Conservation (phyloP, 2,797 vertebrate species). For the Alca torda region DNA sequence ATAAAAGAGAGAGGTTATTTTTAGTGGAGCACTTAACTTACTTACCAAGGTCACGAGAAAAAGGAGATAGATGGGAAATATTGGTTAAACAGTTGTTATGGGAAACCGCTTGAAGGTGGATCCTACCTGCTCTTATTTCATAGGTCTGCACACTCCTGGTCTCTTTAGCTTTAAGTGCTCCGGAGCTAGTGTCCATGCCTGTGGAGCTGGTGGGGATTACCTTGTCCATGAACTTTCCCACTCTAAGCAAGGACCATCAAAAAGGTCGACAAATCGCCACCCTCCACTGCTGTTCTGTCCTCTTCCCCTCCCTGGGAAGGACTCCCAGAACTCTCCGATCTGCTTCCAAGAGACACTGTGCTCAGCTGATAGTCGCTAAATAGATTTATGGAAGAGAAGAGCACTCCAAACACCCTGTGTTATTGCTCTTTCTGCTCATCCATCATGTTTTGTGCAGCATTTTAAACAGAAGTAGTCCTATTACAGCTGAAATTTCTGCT, state of each 20-base stretch:
- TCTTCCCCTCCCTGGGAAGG: not conserved
- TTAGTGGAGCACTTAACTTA: not conserved
- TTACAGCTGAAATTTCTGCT: not conserved
- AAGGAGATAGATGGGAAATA: not conserved
- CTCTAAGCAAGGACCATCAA: not conserved
- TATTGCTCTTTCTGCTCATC: not conserved
- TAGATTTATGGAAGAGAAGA: not conserved
- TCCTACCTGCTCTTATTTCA: not conserved
- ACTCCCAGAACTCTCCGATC: not conserved
- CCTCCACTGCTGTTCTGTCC: not conserved
- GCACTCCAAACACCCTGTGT: not conserved
- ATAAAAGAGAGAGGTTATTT: conserved; percentile 1
- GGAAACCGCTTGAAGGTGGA: not conserved
- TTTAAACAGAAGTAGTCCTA: not conserved
- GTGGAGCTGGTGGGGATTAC: not conserved
- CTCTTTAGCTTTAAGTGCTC: not conserved
- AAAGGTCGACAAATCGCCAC: not conserved
- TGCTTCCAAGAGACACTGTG: not conserved
- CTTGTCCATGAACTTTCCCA: not conserved
- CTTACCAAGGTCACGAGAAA: not conserved
- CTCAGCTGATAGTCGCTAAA: not conserved
- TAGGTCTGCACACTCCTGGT: not conserved
- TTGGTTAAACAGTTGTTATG: not conserved
- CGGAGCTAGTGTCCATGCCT: not conserved
- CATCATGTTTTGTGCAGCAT: not conserved